Percentiles rank a stretch among this genome's conserved stretches.
phyloP scores from a whole-genome alignment of 2,113 vertebrate genomes.

The Corvus cornix region DNA sequence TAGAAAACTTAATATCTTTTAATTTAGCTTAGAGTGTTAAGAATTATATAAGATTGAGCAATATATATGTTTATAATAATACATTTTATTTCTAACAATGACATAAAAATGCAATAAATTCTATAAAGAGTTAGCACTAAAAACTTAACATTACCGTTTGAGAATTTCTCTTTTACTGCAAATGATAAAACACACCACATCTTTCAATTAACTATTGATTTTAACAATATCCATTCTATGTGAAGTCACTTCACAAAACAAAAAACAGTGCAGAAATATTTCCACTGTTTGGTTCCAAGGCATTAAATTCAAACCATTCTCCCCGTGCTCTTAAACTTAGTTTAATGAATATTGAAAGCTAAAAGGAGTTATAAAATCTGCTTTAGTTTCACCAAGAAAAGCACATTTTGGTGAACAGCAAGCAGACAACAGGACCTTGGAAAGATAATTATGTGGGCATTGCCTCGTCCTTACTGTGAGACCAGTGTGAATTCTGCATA shows the following conservation, averaged over 20 bases:
- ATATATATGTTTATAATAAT: background rate
- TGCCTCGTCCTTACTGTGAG: background rate
- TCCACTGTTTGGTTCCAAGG: background rate
- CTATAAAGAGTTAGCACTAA: background rate
- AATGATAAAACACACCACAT: background rate
- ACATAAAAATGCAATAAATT: background rate
- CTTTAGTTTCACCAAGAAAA: background rate
- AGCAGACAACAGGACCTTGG: background rate
- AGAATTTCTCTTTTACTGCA: background rate
- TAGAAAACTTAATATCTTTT: background rate
- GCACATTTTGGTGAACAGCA: background rate
- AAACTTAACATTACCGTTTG: background rate
- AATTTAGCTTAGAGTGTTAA: background rate
- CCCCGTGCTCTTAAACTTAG: background rate
- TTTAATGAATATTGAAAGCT: background rate
- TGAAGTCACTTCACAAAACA: background rate
- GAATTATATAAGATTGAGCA: background rate
- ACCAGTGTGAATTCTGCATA: background rate
- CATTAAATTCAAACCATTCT: background rate
- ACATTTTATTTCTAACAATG: background rate
- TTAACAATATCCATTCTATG: background rate
- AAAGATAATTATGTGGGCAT: background rate
- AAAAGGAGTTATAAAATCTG: background rate
- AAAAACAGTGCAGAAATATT: background rate
- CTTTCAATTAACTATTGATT: slow-evolving; percentile 37